Evolutionary conservation across 2,888 invertebrate species (phyloP), one percentile per base, ranked within the genome.

Genomic region (Chaitophorus viminalis): DNA sequence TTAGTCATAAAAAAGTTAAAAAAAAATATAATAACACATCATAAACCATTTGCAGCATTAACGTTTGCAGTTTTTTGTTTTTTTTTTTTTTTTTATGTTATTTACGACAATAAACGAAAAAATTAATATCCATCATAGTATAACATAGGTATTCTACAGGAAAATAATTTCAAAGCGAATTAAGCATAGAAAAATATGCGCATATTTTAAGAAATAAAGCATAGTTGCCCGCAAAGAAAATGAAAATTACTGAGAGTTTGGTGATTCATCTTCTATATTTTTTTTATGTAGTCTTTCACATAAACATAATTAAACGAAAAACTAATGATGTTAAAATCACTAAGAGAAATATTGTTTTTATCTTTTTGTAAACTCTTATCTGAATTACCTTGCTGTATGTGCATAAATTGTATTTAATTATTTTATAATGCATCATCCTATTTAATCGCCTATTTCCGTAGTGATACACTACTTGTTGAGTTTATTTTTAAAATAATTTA

Each of bases 261-360:
- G 33, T 46, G 52, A 78, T 54, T 78, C 33, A 78, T 78, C 54
- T 78, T 21, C 33, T n/a, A 33, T 60, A 78, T 33, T 54, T 31
- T 54, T 60, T 33, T 31, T 60, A 60, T 25, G 2, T 33, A 8
- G 25, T 60, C n/a, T 78, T 78, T 60, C 60, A n/a, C 54, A 60
- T 78, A 78, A 78, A 78, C 14, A 60, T 33, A 77, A 78, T 33
- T 78, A 60, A 33, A 78, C 29, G 25, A 78, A 54, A 33, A 54
- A 60, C 33, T 33, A 60, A 60, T 54, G 33, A 78, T 52, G 52
- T 52, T 33, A 18, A 25, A 31, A 54, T 33, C 14, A 78, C 33
- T 25, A 33, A 6, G 14, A 6, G 29, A 60, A 78, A 60, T 60
- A 21, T 60, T 17, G 21, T 60, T 77, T n/a, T 76, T 77, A 33